These are phyloP conservation scores for Aphyosemion australe DNA, from an alignment of 2,113 vertebrate genomes.

Conservation along the genomic window DNA sequence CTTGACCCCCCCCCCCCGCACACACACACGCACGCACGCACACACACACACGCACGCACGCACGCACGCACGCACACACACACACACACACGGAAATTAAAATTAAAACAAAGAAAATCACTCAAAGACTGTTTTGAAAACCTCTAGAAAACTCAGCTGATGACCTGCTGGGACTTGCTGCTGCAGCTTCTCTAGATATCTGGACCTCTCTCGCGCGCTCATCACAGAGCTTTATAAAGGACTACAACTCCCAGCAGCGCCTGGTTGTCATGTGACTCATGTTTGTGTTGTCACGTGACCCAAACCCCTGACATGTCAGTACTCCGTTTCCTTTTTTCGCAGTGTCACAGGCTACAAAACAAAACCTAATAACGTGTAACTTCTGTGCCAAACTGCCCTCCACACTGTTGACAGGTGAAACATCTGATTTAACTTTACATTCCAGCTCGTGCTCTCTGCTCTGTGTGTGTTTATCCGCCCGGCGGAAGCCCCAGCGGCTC, in stretches of 20 bases:
- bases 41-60: no score
- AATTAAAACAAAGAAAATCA: no score
- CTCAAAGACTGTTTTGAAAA: no score
- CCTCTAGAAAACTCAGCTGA: no score
- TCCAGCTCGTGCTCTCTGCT: neutral
- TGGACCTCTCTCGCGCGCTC: no score
- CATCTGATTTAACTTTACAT: neutral
- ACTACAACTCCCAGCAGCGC: conserved; percentile 62
- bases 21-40: no score
- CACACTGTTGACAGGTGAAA: neutral
- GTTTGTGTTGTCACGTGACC: conserved; percentile 71
- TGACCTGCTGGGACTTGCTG: no score
- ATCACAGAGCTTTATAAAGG: neutral
- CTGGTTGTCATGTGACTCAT: conserved; percentile 55
- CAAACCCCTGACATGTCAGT: conserved; percentile 10
- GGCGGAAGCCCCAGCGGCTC: conserved; percentile 28
- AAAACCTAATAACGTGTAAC: conserved; percentile 2
- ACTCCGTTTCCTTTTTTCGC: conserved; percentile 40
- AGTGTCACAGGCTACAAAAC: conserved; percentile 26
- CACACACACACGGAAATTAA: no score
- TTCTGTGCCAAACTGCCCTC: neutral
- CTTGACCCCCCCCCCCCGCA: no score
- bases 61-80: no score
- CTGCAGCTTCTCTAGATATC: no score
- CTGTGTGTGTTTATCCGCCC: neutral